These are phyloP conservation scores for Bombus huntii DNA, from an alignment of 1,140 invertebrate genomes.

Conservation along the genomic window DNA sequence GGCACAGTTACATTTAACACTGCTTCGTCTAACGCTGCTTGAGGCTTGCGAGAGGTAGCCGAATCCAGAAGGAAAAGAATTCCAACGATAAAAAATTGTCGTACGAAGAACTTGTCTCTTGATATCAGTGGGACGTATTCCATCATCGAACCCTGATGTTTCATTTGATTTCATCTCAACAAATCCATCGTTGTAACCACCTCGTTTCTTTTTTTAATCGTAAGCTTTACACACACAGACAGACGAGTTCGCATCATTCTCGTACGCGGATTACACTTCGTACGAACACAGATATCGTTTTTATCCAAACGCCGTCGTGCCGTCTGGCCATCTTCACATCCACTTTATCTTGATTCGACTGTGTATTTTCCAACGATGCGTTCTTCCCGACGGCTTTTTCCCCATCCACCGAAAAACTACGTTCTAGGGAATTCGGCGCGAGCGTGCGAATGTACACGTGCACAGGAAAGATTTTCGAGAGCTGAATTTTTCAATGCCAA, in stretches of 20 bases:
- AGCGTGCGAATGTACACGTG: conserved; percentile 76
- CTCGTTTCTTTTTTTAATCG: not conserved
- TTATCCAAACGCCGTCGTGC: conserved; percentile 28
- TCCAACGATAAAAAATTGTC: too few species aligned
- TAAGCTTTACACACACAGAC: not conserved
- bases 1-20: too few species aligned
- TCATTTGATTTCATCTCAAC: not conserved
- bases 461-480: conserved; percentile 54
- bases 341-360: conserved; percentile 59
- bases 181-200: not conserved
- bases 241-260: not conserved
- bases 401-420: conserved; percentile 47
- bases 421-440: conserved; percentile 62
- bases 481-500: conserved; percentile 72
- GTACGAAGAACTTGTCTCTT: not conserved
- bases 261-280: conserved; percentile 15
- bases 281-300: conserved; percentile 41
- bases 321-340: conserved; percentile 29
- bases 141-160: not conserved
- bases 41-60: too few species aligned
- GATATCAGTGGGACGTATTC: not conserved
- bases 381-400: conserved; percentile 59
- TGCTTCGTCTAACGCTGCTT: too few species aligned
- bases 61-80: too few species aligned
- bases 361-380: conserved; percentile 72